phyloP scores from a whole-genome alignment of 2,797 vertebrate species.

The Antennarius maculatus region DNA sequence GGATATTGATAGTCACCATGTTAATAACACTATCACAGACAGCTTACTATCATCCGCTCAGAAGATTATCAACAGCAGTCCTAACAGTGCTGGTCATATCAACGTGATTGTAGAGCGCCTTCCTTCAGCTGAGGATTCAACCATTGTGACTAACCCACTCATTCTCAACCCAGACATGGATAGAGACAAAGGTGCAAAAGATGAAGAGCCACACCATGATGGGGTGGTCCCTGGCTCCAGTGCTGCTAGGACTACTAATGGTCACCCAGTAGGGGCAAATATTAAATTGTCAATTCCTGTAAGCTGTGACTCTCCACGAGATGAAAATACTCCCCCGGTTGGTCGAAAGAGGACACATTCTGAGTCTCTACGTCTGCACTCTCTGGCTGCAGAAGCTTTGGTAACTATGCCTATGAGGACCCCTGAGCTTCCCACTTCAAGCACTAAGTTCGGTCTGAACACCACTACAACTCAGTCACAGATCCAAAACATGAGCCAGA shows the following conservation, averaged over 20 bases:
- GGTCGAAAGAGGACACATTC: conserved; percentile 93
- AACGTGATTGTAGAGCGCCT: conserved; percentile 98
- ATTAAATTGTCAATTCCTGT: conserved; percentile 7
- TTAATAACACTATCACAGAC: conserved; percentile 67
- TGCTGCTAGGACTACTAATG: conserved; percentile 12
- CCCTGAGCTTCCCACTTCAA: conserved; percentile 81
- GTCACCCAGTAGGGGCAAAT: conserved; percentile 25
- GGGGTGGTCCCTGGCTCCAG: conserved; percentile 82
- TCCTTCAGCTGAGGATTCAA: conserved; percentile 88
- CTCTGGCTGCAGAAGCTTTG: conserved; percentile 94
- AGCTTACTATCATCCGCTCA: conserved; percentile 95
- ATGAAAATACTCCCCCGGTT: conserved; percentile 91
- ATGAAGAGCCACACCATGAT: conserved; percentile 55
- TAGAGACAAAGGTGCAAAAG: conserved; percentile 68
- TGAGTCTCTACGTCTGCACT: conserved; percentile 94
- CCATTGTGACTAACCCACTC: conserved; percentile 84
- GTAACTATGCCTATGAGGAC: conserved; percentile 95
- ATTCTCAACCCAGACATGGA: conserved; percentile 81
- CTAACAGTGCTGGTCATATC: conserved; percentile 89
- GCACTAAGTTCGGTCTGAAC: conserved; percentile 41
- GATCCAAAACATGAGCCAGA: conserved; percentile 78
- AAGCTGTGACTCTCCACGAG: conserved; percentile 65
- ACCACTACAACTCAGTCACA: conserved; percentile 39
- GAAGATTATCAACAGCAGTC: conserved; percentile 93
- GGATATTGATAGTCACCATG: conserved; percentile 53